Evolutionary conservation across 2,888 invertebrate species (phyloP).

Genomic region (Cryptocephalus moraei): DNA sequence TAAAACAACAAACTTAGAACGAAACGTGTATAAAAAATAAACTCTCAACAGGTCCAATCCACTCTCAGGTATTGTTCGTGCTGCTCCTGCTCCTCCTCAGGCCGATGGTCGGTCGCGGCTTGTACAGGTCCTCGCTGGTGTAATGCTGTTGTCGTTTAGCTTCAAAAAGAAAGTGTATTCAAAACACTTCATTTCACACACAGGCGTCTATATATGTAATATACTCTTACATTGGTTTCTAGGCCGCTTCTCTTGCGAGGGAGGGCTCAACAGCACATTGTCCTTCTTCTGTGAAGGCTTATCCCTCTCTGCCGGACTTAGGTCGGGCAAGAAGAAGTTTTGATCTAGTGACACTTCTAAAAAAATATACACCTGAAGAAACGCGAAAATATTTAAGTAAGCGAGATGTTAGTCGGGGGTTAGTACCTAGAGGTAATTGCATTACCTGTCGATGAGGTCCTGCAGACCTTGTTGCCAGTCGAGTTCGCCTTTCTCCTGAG

Average conservation of each 20-base stretch:
- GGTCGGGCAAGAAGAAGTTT: constrained; percentile 21
- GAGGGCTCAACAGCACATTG: constrained; percentile 12
- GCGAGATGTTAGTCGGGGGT: too few species aligned
- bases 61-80: constrained; percentile 1
- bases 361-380: constrained; percentile 3
- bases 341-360: constrained; percentile 12
- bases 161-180: constrained; percentile 4
- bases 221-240: constrained; percentile 13
- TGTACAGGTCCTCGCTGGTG: constrained; percentile 60
- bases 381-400: too few species aligned
- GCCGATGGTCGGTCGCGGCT: constrained; percentile 52
- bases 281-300: constrained; percentile 23
- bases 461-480: too few species aligned
- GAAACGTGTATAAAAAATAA: too few species aligned
- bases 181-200: not conserved
- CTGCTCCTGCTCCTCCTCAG: constrained; percentile 37
- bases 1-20: too few species aligned
- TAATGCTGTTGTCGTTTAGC: constrained; percentile 44
- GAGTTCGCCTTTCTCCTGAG: too few species aligned
- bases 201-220: not conserved
- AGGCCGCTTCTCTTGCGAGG: constrained; percentile 14
- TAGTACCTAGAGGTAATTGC: not conserved
- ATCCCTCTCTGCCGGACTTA: constrained; percentile 34
- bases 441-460: not conserved
- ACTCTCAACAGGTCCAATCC: too few species aligned